Base-by-base conservation (phyloP, 1,140 invertebrate genomes). In the Lepidurus arcticus region DNA sequence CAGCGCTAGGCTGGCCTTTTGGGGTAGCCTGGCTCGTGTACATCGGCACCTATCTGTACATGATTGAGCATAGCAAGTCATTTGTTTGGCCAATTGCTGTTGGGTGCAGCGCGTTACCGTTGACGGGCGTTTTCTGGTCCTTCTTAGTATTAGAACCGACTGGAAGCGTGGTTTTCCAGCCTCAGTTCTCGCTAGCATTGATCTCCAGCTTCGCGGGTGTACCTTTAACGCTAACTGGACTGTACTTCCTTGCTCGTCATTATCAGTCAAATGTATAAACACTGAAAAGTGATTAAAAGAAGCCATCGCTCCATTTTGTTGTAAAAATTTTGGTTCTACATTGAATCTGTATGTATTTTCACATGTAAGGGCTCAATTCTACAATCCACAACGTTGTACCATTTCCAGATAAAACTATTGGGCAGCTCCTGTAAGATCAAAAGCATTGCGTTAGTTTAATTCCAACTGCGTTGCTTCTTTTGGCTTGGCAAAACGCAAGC, bases 341-440 rank as follows among this genome's bases (percentile, higher is more conserved):
- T 65, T 21, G 53, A 65, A 65, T 16, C 21, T 65, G 53, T 65
- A 16, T 65, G 53, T 65, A 65, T 65, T 65, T 65, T 65, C 53
- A 65, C 21, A 8, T 65, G 53, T 65, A 65, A n/a, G 53, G 53
- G 8, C n/a, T 65, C 3, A 65, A 65, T 65, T 65, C 53, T 65
- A 65, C 53, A 65, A n/a, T 65, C n/a, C 53, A n/a, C 13, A 65
- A 65, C 53, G 53, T 16, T 65, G 53, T 21, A 65, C 53, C 8
- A 65, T 16, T 65, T 16, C 53, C 53, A 65, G 16, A 65, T 65
- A 7, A 9, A 65, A 65, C 53, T 65, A 65, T 65, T 65, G 53
- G 13, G 16, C 53, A 65, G 16, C 53, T 21, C 53, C 53, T 65
- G n/a, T 21, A 65, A 65, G 21, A 65, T 1, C 16, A 65, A 13